Base-by-base conservation (phyloP, 2,888 invertebrate species). In the Pteria penguin region DNA sequence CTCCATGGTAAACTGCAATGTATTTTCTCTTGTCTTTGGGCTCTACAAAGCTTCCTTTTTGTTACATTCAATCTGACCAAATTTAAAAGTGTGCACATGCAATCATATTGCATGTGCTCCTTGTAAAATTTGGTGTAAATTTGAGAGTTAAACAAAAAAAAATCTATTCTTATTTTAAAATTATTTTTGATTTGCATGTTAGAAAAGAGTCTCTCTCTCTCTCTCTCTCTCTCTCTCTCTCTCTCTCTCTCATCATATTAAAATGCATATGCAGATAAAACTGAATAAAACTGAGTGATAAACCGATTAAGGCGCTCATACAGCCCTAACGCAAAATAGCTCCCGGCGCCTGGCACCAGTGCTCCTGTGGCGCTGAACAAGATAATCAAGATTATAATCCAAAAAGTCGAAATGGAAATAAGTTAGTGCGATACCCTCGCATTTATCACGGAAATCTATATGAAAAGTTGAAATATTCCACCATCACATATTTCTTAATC, bases 381-480 rank as follows among this genome's bases (percentile, higher is more conserved):
- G 33, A 36, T 63, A 8, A 14, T n/a, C 11, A 33, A 24, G 63
- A 63, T 63, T 32, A 32, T 14, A 11, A 5, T 36, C 26, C 24
- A 22, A 63, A 63, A 63, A 63, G 8, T 14, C 5, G 33, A 24
- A 24, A 24, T 29, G 60, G 36, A 70, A 70, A 70, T 60, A 54
- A 70, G 61, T 60, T 70, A 54, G 32, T 36, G 31, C 31, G 73
- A 73, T 73, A 67, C 55, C 54, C 62, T 26, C 31, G 32, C 45
- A 52, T 61, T 52, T 73, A 73, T 73, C 73, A 32, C 22, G 29
- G 33, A 60, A 73, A 73, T 73, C 73, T 73, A 67, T 73, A 73
- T 73, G 45, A 67, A 67, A 67, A 60, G 67, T 36, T 60, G 67
- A 73, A 67, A 73, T 73, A 61, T 33, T 57, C 63, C 61, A 45